Evolutionary conservation across 2,113 vertebrate genomes (phyloP), one percentile per base, ranked within the genome.

Genomic region (Salvelinus namaycush): DNA sequence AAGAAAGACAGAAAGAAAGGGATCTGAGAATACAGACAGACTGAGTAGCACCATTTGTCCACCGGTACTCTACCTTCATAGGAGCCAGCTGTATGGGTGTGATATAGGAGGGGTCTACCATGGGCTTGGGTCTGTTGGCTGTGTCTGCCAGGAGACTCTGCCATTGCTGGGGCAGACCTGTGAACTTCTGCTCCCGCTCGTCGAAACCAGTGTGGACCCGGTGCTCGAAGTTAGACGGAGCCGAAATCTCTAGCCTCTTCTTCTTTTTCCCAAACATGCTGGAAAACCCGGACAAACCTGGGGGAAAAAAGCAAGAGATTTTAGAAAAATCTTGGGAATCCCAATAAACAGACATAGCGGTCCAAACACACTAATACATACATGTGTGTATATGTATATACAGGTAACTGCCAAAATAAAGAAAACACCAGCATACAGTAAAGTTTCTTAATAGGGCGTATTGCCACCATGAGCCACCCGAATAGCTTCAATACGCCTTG

Each of bases 231-330:
- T 99, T 99, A 5, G 97, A 99, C n/a, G 98, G 98, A 34, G 97
- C 97, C 2, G 98, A 99, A 83, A 99, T 99, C 90, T 99, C 97
- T 85, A 99, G 93, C 82, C 96, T 93, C 93, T 99, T 99, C 95
- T 99, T 99, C 94, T 99, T 99, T 91, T 99, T 99, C 54, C 98
- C 98, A 57, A 99, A 99, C 98, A 99, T 99, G 94, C 92, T 98
- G 96, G 92, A 95, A 91, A 96, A 92, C 88, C 93, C 96, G 93
- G 93, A 88, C 82, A 92, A 90, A 93, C 91, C 94, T 95, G 88
- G 26, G 24, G 26, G 48, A 34, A 77, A 66, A 60, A 74, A n/a
- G 27, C 57, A 74, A 51, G 24, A 62, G 39, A 68, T 16, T 12
- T 39, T 7, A 39, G 29, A 29, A 39, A 26, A 8, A 8, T 18